Evolutionary conservation across 2,888 invertebrate genomes (phyloP), one percentile per base, ranked within the genome.

Genomic region (Synanthedon andrenaeformis): DNA sequence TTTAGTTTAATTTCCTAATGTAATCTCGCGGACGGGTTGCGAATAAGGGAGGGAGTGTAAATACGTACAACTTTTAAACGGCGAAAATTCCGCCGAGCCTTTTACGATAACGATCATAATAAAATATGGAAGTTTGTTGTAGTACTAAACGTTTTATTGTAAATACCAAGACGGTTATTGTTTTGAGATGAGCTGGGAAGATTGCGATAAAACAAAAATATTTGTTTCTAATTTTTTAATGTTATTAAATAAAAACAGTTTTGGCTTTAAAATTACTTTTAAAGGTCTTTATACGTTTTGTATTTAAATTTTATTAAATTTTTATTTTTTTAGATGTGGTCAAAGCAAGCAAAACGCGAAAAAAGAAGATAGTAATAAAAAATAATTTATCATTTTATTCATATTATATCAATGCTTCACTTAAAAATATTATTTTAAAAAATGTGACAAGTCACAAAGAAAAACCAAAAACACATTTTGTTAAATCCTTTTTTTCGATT

Each of bases 91-190:
- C 69, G 63, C 64, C 70, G 67, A 35, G 65, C 61, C 66, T 66
- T 86, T 85, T 85, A 86, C 83, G 85, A 86, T 87, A 85, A 86
- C 81, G 84, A 83, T 84, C 82, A 71, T 75, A 82, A 85, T 87
- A 86, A 86, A 87, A 86, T 86, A 86, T 86, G 83, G 81, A 85
- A 86, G 74, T 86, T 86, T 83, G 81, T 80, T 79, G 77, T 78
- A 76, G 75, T 69, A 78, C 79, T 86, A 86, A 86, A 86, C 82
- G 85, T 78, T 87, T 87, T 85, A 87, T 82, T 83, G 77, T 82
- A 75, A 82, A 76, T 74, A 73, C 67, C 66, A 69, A 69, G 71
- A 68, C 69, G 67, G 67, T 70, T 70, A 74, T 72, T 72, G 67
- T 72, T 75, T 72, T 61, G 59, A 62, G 59, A 67, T 67, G 62